Percentiles rank a stretch among this genome's conserved stretches.
phyloP scores from a whole-genome alignment of 2,797 vertebrate genomes.

The Aythya fuligula region DNA sequence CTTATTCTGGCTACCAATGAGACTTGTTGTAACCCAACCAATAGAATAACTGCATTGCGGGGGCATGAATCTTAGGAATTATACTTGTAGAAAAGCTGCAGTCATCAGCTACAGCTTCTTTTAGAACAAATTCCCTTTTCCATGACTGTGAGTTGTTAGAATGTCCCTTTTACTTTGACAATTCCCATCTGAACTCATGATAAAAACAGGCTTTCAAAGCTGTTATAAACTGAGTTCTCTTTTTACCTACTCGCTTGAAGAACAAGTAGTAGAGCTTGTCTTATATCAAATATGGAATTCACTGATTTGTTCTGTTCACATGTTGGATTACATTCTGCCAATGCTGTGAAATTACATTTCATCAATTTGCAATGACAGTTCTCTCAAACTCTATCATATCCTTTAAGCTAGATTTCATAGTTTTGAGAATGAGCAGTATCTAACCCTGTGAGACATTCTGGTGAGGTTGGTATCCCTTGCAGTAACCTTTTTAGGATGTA shows the following conservation, averaged over 20 bases:
- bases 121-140: neutral
- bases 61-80: conserved; percentile 23
- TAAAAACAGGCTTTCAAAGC: conserved; percentile 5
- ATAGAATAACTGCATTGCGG: conserved; percentile 23
- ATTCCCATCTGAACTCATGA: neutral
- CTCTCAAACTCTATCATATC: neutral
- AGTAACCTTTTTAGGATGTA: neutral
- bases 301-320: neutral
- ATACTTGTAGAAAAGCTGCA: conserved; percentile 37
- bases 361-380: neutral
- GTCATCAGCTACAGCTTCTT: neutral
- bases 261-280: neutral
- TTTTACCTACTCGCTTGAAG: conserved; percentile 16
- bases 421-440: neutral
- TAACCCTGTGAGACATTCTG: neutral
- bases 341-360: neutral
- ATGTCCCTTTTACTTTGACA: neutral
- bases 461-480: neutral
- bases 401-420: neutral
- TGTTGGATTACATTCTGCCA: neutral
- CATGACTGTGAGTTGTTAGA: neutral
- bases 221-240: neutral
- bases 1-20: neutral
- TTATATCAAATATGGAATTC: neutral
- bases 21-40: conserved; percentile 10